Conservation (phyloP, 2,113 vertebrate species). For the Leptodactylus fuscus region DNA sequence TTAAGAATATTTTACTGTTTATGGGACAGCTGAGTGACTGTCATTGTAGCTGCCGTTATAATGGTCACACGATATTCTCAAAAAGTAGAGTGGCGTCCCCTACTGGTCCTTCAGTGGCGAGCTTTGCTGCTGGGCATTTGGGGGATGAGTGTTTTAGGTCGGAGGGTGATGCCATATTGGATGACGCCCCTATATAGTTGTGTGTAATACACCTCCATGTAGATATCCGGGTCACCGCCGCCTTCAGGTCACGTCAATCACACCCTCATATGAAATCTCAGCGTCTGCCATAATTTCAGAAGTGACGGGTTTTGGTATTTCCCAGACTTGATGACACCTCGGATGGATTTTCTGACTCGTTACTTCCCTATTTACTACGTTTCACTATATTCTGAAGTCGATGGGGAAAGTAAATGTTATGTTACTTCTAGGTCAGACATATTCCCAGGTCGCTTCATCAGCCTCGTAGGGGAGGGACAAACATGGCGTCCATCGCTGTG, state of each 20-base stretch:
- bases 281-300: not conserved
- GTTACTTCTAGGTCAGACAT: not conserved
- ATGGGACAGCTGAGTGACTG: no score
- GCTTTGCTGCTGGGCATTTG: no score
- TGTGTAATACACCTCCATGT: no score
- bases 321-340: not conserved
- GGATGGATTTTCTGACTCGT: not conserved
- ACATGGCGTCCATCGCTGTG: no score
- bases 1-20: no score
- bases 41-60: no score
- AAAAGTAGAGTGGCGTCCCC: no score
- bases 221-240: no score
- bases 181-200: not conserved
- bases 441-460: not conserved
- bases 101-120: no score
- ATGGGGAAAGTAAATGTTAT: not conserved
- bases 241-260: no score
- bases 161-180: not conserved
- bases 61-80: no score
- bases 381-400: not conserved
- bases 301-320: conserved; percentile 13
- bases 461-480: not conserved
- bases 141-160: not conserved
- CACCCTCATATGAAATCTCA: not conserved
- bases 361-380: not conserved